phyloP scores from a whole-genome alignment of 2,113 vertebrate species.

The Cyanoderma ruficeps region DNA sequence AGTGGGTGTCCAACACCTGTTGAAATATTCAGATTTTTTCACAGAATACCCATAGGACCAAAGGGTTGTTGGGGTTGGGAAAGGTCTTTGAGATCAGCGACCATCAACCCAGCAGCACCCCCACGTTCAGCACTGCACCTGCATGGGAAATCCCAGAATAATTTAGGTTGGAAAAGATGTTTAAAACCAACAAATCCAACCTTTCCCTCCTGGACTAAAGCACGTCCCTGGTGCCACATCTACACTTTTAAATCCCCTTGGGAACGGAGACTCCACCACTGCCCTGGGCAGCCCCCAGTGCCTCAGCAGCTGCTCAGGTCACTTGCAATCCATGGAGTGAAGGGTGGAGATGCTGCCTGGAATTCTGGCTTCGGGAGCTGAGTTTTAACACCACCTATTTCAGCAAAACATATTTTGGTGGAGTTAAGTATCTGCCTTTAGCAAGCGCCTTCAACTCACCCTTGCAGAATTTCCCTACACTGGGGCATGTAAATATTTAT shows the following conservation, averaged over 20 bases:
- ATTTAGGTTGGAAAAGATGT: not conserved
- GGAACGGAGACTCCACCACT: not conserved
- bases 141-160: accelerated
- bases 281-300: not conserved
- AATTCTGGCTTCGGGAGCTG: not conserved
- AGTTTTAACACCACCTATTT: not conserved
- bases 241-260: accelerated
- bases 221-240: not conserved
- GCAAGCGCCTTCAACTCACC: accelerated
- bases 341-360: not conserved
- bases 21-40: not conserved
- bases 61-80: not conserved
- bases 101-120: not conserved
- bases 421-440: not conserved
- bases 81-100: not conserved
- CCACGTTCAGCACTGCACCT: too few species aligned
- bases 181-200: not conserved
- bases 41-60: accelerated
- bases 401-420: not conserved
- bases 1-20: slow-evolving; percentile 16
- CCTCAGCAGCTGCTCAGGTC: not conserved
- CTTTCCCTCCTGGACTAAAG: too few species aligned
- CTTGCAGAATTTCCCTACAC: not conserved
- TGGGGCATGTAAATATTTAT: not conserved
- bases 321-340: accelerated